A percentile compares a stretch with the other conserved stretches of the same genome.
Evolutionary conservation across 2,113 vertebrate species (phyloP).

Genomic region (Sus scrofa): T2T-Sscrofa CM000813.6:131809501-131810000

Average conservation of each 20-base stretch:
- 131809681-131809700: neutral
- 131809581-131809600: slow-evolving; percentile 67
- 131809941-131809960: neutral
- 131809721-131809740: neutral
- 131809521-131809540: slow-evolving; percentile 81
- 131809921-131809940: neutral
- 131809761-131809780: neutral
- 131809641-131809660: neutral
- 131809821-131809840: neutral
- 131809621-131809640: neutral
- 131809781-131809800: neutral
- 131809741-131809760: slow-evolving; percentile 40
- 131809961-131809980: neutral
- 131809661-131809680: neutral
- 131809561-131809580: slow-evolving; percentile 67
- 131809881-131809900: neutral
- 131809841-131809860: neutral
- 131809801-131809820: neutral
- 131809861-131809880: neutral
- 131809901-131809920: neutral
- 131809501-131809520: slow-evolving; percentile 70
- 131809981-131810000: neutral
- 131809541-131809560: slow-evolving; percentile 81
- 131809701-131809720: neutral
- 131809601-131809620: neutral